Evolutionary conservation across 2,113 vertebrate genomes (phyloP).

Genomic region (mouse (Mus musculus)): GRCm39 chr6:148268501-148269000

Average conservation of each 20-base stretch:
- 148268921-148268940: not conserved
- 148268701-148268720: constrained; percentile 54
- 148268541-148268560: not conserved
- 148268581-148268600: not conserved
- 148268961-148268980: not conserved
- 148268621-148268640: not conserved
- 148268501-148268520: not conserved
- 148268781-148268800: constrained; percentile 66
- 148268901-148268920: not conserved
- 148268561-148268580: not conserved
- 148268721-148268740: constrained; percentile 54
- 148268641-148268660: constrained; percentile 53
- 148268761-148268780: constrained; percentile 65
- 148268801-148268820: not conserved
- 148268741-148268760: constrained; percentile 64
- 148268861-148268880: constrained; percentile 50
- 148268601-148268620: not conserved
- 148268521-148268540: not conserved
- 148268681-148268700: constrained; percentile 54
- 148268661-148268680: not conserved
- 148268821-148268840: constrained; percentile 36
- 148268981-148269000: not conserved
- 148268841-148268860: constrained; percentile 30
- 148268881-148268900: not conserved
- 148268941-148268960: constrained; percentile 9